phyloP scores from a whole-genome alignment of 2,888 invertebrate genomes.

The Hypselothyrea guttata region DNA sequence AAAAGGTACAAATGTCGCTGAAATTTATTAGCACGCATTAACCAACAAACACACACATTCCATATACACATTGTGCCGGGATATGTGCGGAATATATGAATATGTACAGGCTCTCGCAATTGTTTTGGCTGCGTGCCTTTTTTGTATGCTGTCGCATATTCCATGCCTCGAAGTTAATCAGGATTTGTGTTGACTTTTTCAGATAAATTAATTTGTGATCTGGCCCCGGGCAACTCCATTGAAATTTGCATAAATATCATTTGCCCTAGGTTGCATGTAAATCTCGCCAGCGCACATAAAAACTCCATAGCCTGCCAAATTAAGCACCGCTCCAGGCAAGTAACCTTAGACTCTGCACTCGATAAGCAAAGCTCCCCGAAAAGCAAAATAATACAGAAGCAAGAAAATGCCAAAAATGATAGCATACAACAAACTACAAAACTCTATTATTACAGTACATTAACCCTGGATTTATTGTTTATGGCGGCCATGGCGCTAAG shows the following conservation, averaged over 20 bases:
- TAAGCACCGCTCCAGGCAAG: slow-evolving; percentile 18
- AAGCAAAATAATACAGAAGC: slow-evolving; percentile 13
- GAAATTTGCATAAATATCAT: slow-evolving; percentile 71
- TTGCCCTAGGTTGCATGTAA: slow-evolving; percentile 54
- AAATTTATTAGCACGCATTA: slow-evolving; percentile 70
- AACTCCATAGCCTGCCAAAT: slow-evolving; percentile 33
- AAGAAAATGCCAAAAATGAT: slow-evolving; percentile 6
- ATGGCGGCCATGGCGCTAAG: slow-evolving; percentile 29
- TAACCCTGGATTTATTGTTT: slow-evolving; percentile 71
- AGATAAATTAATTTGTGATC: slow-evolving; percentile 70
- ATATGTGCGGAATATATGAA: too few relatives aligned
- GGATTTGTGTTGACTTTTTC: slow-evolving; percentile 63
- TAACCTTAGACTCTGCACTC: slow-evolving; percentile 34
- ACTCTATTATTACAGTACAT: slow-evolving; percentile 71
- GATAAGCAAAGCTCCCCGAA: slow-evolving; percentile 29
- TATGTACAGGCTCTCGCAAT: slow-evolving; percentile 49
- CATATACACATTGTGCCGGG: slow-evolving; percentile 16
- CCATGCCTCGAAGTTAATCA: slow-evolving; percentile 63
- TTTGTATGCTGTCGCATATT: slow-evolving; percentile 52
- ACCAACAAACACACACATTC: slow-evolving; percentile 38
- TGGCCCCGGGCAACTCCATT: slow-evolving; percentile 49
- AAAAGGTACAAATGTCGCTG: slow-evolving; percentile 71
- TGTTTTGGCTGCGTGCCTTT: slow-evolving; percentile 61
- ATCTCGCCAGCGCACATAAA: slow-evolving; percentile 48
- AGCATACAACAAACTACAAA: slow-evolving; percentile 46